phyloP scores from a whole-genome alignment of 1,140 invertebrate species.

The Cotesia vestalis region DNA sequence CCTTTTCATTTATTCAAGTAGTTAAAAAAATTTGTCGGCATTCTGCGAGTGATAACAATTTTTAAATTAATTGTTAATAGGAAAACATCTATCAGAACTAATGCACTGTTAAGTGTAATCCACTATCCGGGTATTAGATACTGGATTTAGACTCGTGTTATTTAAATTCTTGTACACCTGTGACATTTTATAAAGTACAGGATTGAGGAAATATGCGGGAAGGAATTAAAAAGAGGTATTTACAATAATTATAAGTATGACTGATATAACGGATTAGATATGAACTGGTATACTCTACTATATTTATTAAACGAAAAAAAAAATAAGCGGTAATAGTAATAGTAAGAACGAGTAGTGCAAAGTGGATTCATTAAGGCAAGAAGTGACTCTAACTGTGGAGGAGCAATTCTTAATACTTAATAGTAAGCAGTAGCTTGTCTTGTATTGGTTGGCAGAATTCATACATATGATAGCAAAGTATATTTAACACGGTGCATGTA shows the following conservation, averaged over 20 bases:
- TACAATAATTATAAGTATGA: background rate
- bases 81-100: too few relatives aligned
- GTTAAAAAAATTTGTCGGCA: too few relatives aligned
- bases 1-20: background rate
- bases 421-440: conserved; percentile 44
- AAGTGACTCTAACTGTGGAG: conserved; percentile 55
- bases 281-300: too few relatives aligned
- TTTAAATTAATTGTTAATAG: too few relatives aligned
- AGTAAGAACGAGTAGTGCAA: conserved; percentile 45
- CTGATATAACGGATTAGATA: background rate
- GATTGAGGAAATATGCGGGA: background rate
- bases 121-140: too few relatives aligned
- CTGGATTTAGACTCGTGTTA: conserved; percentile 3
- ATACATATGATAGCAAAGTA: background rate
- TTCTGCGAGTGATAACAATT: too few relatives aligned
- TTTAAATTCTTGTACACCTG: conserved; percentile 53
- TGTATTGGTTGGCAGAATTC: conserved; percentile 3
- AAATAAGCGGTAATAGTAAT: conserved; percentile 24
- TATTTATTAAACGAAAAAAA: background rate
- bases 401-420: conserved; percentile 17
- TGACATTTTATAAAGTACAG: conserved; percentile 65
- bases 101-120: too few relatives aligned
- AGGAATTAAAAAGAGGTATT: background rate
- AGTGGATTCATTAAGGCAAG: conserved; percentile 60
- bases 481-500: conserved; percentile 13